Conservation (phyloP, 2,888 invertebrate species). For the Lithophane ornitopus region DNA sequence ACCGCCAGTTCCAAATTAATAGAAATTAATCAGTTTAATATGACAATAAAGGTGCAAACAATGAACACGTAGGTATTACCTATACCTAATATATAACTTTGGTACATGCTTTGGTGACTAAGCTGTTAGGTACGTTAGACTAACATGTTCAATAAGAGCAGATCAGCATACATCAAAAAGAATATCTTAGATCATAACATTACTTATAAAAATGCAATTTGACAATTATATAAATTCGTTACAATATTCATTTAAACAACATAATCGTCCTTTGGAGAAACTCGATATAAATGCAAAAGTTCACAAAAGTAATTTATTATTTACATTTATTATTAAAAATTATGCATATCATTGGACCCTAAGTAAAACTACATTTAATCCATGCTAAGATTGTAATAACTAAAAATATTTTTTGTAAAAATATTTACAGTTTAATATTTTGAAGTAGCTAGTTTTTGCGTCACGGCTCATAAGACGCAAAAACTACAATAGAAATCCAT, state of each 20-base stretch:
- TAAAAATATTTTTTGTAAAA: conserved; percentile 13
- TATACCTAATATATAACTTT: conserved; percentile 50
- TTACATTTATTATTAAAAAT: conserved; percentile 51
- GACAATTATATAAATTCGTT: conserved; percentile 62
- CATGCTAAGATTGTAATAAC: conserved; percentile 35
- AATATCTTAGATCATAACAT: conserved; percentile 43
- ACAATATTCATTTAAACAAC: conserved; percentile 48
- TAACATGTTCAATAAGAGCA: conserved; percentile 26
- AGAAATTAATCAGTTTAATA: conserved; percentile 57
- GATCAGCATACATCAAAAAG: conserved; percentile 43
- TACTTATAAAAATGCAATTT: conserved; percentile 56
- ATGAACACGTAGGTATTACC: conserved; percentile 66
- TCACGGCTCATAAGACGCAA: conserved; percentile 86
- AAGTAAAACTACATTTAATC: conserved; percentile 68
- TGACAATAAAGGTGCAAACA: conserved; percentile 63
- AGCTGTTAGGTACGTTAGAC: conserved; percentile 37
- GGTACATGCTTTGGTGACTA: conserved; percentile 57
- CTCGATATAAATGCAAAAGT: conserved; percentile 60
- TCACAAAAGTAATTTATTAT: conserved; percentile 47
- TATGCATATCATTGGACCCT: conserved; percentile 74
- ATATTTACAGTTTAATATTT: conserved; percentile 55
- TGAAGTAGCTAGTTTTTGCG: conserved; percentile 76
- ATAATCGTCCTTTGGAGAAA: conserved; percentile 37
- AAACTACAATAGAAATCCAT: conserved; percentile 72
- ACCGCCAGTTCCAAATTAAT: conserved; percentile 45